Percentiles rank a stretch among this genome's conserved stretches.
phyloP scores from a whole-genome alignment of 2,113 vertebrate genomes.

The Seriola dumerili region DNA sequence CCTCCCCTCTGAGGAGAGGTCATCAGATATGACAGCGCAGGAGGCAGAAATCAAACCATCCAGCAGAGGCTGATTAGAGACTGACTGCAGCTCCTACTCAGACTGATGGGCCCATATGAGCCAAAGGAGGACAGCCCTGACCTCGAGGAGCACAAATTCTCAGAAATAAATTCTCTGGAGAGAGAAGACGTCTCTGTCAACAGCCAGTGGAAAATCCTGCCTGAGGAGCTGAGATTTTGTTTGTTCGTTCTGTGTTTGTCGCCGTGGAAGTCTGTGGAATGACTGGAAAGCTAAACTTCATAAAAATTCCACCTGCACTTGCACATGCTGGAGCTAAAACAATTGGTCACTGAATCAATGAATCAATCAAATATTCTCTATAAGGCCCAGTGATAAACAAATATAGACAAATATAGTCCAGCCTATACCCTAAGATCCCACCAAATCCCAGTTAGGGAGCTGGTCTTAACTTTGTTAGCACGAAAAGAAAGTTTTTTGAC shows the following conservation, averaged over 20 bases:
- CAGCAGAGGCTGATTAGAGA: slow-evolving; percentile 51
- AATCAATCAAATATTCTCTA: neutral
- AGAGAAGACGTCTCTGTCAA: slow-evolving; percentile 29
- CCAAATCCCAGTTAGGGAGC: neutral
- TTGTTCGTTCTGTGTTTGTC: neutral
- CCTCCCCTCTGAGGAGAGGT: slow-evolving; percentile 62
- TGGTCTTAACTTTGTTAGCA: neutral
- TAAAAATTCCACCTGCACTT: slow-evolving; percentile 4
- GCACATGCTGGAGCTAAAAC: neutral
- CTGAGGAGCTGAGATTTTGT: slow-evolving; percentile 2
- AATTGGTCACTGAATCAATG: neutral
- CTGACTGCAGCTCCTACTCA: slow-evolving; percentile 36
- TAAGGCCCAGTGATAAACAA: neutral
- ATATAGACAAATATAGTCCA: neutral
- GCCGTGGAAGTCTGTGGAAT: neutral
- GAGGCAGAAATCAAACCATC: slow-evolving; percentile 54
- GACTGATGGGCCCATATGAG: slow-evolving; percentile 25
- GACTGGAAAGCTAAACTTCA: neutral
- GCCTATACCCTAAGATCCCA: neutral
- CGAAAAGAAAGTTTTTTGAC: neutral
- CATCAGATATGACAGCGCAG: slow-evolving; percentile 37
- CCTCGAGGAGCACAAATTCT: slow-evolving; percentile 44
- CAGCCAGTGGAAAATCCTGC: slow-evolving; percentile 37
- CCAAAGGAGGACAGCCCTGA: slow-evolving; percentile 64
- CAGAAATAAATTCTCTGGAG: slow-evolving; percentile 37